Evolutionary conservation across 2,113 vertebrate genomes (phyloP).

Genomic region (Psilopogon haemacephalus): DNA sequence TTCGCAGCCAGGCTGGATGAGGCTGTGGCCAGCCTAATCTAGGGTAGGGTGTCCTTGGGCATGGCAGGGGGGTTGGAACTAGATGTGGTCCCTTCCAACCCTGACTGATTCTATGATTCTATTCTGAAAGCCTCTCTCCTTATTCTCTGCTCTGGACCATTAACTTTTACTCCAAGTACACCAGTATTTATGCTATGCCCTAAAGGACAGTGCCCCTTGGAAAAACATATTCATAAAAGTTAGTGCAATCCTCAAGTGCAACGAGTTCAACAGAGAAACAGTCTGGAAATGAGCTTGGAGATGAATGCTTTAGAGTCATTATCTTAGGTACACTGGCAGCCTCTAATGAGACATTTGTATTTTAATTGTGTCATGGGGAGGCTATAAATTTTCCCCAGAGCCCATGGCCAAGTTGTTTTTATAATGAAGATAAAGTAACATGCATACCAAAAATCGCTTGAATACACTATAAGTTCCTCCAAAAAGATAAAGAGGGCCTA

Average conservation of each 20-base stretch:
- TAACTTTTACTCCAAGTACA: not conserved
- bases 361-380: constrained; percentile 72
- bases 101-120: too few species aligned
- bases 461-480: constrained; percentile 70
- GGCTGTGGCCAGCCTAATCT: too few species aligned
- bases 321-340: constrained; percentile 67
- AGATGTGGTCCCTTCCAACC: too few species aligned
- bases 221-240: constrained; percentile 56
- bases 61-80: too few species aligned
- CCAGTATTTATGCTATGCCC: constrained; percentile 44
- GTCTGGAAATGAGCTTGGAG: constrained; percentile 50
- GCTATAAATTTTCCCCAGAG: constrained; percentile 68
- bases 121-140: not conserved
- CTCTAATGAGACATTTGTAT: constrained; percentile 77
- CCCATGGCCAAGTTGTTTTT: constrained; percentile 65
- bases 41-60: too few species aligned
- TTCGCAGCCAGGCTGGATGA: too few species aligned
- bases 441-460: constrained; percentile 73
- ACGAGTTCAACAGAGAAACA: constrained; percentile 48
- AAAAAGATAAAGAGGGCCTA: constrained; percentile 70
- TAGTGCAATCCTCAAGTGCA: constrained; percentile 18
- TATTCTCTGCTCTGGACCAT: not conserved
- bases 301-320: constrained; percentile 52
- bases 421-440: constrained; percentile 78
- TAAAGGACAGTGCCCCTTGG: constrained; percentile 33